Conservation (phyloP, 2,113 vertebrate species). For the Tringa solitaria region DNA sequence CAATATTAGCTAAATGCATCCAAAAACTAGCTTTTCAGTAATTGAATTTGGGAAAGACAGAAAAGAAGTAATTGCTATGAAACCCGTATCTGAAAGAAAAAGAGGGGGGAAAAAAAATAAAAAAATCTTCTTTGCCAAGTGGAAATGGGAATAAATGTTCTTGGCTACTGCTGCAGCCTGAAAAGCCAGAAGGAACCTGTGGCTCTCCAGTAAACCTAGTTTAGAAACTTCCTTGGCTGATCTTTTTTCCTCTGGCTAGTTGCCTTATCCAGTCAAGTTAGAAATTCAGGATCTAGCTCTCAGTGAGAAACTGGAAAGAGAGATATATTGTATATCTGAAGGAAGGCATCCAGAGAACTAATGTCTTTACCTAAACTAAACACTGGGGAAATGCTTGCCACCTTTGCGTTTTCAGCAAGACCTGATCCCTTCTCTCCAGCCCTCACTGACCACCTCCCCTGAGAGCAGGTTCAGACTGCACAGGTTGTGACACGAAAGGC, state of each 20-base stretch:
- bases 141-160: constrained; percentile 31
- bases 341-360: background rate
- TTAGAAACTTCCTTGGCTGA: background rate
- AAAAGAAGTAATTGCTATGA: background rate
- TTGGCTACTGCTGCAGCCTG: background rate
- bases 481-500: accelerated
- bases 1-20: background rate
- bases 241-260: background rate
- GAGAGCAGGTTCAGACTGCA: background rate
- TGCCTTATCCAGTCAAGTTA: background rate
- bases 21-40: constrained; percentile 1
- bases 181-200: constrained; percentile 27
- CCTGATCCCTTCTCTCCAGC: background rate
- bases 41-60: background rate
- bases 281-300: background rate
- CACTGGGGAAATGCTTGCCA: background rate
- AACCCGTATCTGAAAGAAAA: background rate
- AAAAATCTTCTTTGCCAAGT: background rate
- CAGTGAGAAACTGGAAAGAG: background rate
- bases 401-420: background rate
- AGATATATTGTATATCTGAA: background rate
- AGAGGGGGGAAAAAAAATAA: background rate
- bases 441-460: background rate
- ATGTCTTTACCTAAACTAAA: background rate
- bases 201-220: background rate